Base-by-base conservation (phyloP, 2,888 invertebrate species). In the Syrista parreyssii region DNA sequence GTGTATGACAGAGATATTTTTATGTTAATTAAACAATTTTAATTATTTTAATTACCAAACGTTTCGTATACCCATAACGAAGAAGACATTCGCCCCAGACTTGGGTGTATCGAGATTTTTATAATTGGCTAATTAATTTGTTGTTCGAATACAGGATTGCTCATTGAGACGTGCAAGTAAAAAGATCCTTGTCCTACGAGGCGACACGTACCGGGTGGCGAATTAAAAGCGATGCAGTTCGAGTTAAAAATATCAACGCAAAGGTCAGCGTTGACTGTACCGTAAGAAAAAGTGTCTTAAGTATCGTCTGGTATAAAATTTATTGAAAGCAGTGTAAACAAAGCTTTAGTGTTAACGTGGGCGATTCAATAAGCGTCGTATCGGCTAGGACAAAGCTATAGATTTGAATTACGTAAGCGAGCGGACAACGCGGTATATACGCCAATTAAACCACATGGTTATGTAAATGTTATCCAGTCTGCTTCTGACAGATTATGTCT, bases 401-500 rank as follows among this genome's bases (percentile, higher is more conserved):
- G 33, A 15, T 83, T 72, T 73, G 74, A 32, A 79, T 88, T 88
- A 82, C 82, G 77, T 86, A 88, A 87, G 79, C 78, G 78, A 69
- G 75, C 82, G 76, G 82, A 82, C 83, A 85, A 83, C 80, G 78
- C 55, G 23, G 55, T 55, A 55, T 55, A 81, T 85, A 83, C 82
- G 84, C 84, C 82, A 84, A 86, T 87, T 87, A 85, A 86, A 87
- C 83, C 85, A 84, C 81, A 80, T 82, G 82, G 85, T 89, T 89
- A 88, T 83, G 84, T 87, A 89, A 89, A 87, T 84, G 82, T 84
- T 83, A 84, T 83, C 83, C 80, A 78, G 80, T 79, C 87, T 89
- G 89, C 81, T 79, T 73, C 81, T 89, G 89, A 89, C 89, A 86
- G 86, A 86, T 87, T 85, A 85, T 84, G 80, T 82, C 84, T 86